phyloP scores from a whole-genome alignment of 2,797 vertebrate species.

The Argyrosomus regius region DNA sequence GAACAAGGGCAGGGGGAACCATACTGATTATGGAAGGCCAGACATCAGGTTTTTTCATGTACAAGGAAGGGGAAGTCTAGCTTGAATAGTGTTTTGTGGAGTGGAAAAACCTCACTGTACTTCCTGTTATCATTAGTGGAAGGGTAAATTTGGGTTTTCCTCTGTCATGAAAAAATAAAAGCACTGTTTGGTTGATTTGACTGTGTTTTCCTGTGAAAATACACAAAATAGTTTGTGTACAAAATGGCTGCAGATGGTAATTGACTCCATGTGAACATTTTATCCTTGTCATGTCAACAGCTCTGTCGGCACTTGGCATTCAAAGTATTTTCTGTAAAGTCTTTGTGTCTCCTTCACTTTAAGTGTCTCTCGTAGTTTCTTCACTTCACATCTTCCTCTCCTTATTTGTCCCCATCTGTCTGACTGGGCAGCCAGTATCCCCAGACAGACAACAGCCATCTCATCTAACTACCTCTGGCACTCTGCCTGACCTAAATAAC shows the following conservation, averaged over 20 bases:
- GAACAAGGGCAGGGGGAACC: not conserved
- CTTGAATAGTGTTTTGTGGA: conserved; percentile 13
- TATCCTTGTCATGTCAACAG: conserved; percentile 52
- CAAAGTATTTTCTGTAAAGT: conserved; percentile 61
- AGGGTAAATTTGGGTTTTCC: not conserved
- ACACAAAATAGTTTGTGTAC: conserved; percentile 6
- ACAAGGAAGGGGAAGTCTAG: conserved; percentile 10
- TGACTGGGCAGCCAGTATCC: conserved; percentile 36
- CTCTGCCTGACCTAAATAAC: conserved; percentile 73
- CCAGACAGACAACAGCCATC: conserved; percentile 54
- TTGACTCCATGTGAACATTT: conserved; percentile 26
- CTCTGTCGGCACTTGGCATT: conserved; percentile 53
- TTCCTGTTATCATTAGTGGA: not conserved
- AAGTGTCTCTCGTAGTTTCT: conserved; percentile 42
- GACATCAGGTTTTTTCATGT: conserved; percentile 18
- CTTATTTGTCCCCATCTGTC: conserved; percentile 64
- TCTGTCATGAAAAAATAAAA: not conserved
- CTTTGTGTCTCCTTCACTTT: conserved; percentile 44
- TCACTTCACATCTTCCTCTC: conserved; percentile 42
- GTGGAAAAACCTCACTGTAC: not conserved
- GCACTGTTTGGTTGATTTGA: not conserved
- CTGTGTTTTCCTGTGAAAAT: conserved; percentile 19
- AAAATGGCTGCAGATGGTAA: conserved; percentile 41
- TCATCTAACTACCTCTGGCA: conserved; percentile 59
- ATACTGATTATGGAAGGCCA: conserved; percentile 15